phyloP scores from a whole-genome alignment of 2,888 invertebrate species.

The Eumerus sabulonum region DNA sequence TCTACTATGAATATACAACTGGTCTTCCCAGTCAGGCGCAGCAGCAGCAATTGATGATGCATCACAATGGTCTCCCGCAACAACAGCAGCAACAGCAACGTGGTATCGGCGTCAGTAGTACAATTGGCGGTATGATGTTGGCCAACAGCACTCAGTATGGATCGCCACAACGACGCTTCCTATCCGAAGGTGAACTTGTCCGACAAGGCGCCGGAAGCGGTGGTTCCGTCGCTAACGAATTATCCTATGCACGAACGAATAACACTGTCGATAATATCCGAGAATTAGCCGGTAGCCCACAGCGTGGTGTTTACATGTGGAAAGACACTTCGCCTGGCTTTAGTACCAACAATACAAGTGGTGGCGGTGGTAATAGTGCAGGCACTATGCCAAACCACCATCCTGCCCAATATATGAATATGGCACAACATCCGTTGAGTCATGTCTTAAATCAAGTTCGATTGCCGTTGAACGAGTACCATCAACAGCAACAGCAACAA shows the following conservation, averaged over 20 bases:
- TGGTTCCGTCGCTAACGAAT: conserved; percentile 77
- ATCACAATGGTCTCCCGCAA: conserved; percentile 72
- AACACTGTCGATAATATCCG: conserved; percentile 92
- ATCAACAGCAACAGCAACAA: conserved; percentile 78
- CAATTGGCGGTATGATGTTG: conserved; percentile 64
- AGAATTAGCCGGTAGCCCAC: conserved; percentile 92
- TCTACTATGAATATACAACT: conserved; percentile 78
- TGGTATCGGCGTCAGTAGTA: conserved; percentile 71
- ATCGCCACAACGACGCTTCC: conserved; percentile 87
- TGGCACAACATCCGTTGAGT: conserved; percentile 75
- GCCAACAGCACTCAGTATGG: conserved; percentile 77
- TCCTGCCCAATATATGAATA: conserved; percentile 75
- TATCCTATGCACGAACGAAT: conserved; percentile 84
- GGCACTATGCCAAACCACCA: conserved; percentile 77
- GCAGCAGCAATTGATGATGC: conserved; percentile 77
- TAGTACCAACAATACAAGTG: conserved; percentile 70
- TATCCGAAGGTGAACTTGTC: conserved; percentile 90
- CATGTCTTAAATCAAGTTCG: conserved; percentile 75
- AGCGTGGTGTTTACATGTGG: conserved; percentile 89
- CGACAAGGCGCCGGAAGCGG: conserved; percentile 80
- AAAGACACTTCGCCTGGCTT: conserved; percentile 87
- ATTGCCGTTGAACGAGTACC: conserved; percentile 73
- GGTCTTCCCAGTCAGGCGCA: conserved; percentile 78
- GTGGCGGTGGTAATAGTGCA: conserved; percentile 74
- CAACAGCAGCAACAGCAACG: conserved; percentile 76